Percentiles rank a stretch among this genome's conserved stretches.
phyloP scores from a whole-genome alignment of 1,140 invertebrate genomes.

The Solen grandis region DNA sequence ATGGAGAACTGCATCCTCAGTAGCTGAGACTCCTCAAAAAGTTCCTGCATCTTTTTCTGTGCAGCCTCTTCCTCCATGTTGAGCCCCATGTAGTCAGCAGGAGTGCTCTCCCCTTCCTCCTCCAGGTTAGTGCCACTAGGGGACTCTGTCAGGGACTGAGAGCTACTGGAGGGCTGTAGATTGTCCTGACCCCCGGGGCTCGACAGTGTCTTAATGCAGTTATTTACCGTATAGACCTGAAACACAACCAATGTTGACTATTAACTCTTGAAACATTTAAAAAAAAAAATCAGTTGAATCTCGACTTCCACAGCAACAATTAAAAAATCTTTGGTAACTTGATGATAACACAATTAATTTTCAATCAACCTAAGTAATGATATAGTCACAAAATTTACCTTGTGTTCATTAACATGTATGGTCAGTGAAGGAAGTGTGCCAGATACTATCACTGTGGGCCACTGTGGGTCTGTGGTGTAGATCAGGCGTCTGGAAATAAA shows the following conservation, averaged over 20 bases:
- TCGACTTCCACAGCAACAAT: no score
- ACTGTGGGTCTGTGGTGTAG: constrained; percentile 91
- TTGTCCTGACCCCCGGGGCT: background rate
- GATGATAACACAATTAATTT: no score
- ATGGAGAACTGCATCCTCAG: constrained; percentile 93
- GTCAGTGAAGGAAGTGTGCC: constrained; percentile 93
- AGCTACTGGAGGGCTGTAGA: background rate
- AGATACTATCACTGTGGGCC: constrained; percentile 90
- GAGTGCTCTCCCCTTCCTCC: constrained; percentile 24
- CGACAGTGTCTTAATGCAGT: constrained; percentile 30
- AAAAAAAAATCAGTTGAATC: background rate
- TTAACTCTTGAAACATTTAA: background rate
- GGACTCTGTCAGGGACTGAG: constrained; percentile 24
- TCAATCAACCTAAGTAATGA: no score
- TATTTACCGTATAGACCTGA: constrained; percentile 39
- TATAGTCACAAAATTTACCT: no score
- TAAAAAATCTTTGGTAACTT: no score
- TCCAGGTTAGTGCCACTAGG: constrained; percentile 20
- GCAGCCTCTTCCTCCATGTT: constrained; percentile 26
- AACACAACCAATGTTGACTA: background rate
- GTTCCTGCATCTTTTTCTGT: constrained; percentile 59
- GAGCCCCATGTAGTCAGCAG: background rate
- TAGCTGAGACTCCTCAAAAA: constrained; percentile 83
- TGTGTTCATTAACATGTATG: constrained; percentile 89
- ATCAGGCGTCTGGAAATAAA: constrained; percentile 86